Evolutionary conservation across 2,888 invertebrate species (phyloP), one percentile per base, ranked within the genome.

Genomic region (Lymantria monacha): DNA sequence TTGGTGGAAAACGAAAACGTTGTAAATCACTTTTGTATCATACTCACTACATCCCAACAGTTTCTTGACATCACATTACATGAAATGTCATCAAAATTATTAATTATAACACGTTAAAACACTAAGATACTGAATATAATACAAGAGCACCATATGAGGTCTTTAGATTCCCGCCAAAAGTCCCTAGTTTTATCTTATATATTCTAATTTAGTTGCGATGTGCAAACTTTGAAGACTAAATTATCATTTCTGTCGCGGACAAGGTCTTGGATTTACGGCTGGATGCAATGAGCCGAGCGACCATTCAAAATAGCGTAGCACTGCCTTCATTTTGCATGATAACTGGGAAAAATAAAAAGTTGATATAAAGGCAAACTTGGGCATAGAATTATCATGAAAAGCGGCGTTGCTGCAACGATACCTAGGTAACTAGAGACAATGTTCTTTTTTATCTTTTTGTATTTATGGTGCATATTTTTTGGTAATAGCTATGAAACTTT

Each of bases 261-360:
- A 74, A 61, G 63, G 65, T 61, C 61, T 61, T 63, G 70, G 70
- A 75, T 78, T 85, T 82, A 80, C 76, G 76, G 74, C 66, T 65
- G 71, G 66, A 76, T 80, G 81, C 81, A 79, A 83, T 80, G 81
- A 82, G 70, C 73, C 70, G 63, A 57, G 70, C 76, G 74, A 70
- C 81, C 74, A 80, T 81, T 82, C 79, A 71, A 69, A 67, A 61
- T 75, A 70, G 74, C 74, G 68, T 71, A 63, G 67, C 70, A 67
- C 63, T 66, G 73, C 73, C 81, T 83, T 79, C 79, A 81, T 84
- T 87, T 81, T 79, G 84, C 83, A 85, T 83, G 79, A 80, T 86
- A 87, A 83, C 73, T 76, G 72, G 69, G 63, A 76, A 78, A 52
- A 85, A 81, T 72, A 76, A 79, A 80, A 80, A 81, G 76, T 76